phyloP scores from a whole-genome alignment of 2,888 invertebrate species.

The Caenorhabditis drosophilae region DNA sequence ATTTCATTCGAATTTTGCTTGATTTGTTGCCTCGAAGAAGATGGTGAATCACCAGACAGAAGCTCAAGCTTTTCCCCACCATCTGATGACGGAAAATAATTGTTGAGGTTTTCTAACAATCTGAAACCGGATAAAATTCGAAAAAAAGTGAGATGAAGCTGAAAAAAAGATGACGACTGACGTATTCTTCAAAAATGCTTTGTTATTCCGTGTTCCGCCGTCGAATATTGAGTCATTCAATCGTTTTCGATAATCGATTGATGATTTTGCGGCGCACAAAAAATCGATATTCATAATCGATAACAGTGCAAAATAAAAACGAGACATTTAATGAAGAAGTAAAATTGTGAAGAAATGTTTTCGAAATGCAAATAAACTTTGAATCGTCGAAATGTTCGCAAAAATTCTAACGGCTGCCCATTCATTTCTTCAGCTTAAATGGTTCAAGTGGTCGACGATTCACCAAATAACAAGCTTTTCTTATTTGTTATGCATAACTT shows the following conservation, averaged over 20 bases:
- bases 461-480: too few species aligned
- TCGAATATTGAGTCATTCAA: constrained; percentile 27
- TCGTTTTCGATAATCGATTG: constrained; percentile 4
- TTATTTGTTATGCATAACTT: too few species aligned
- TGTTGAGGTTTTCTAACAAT: constrained; percentile 40
- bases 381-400: too few species aligned
- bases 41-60: constrained; percentile 2
- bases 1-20: constrained; percentile 3
- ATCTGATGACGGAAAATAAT: constrained; percentile 23
- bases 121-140: too few species aligned
- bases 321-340: not conserved
- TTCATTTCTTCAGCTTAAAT: too few species aligned
- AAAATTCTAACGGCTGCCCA: too few species aligned
- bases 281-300: not conserved
- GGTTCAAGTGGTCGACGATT: constrained; percentile 21
- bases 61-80: constrained; percentile 2
- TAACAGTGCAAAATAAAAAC: not conserved
- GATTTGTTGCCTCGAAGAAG: not conserved
- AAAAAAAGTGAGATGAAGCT: too few species aligned
- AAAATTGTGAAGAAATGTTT: constrained; percentile 9
- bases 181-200: constrained; percentile 26
- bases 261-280: not conserved
- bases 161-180: not conserved
- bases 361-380: too few species aligned
- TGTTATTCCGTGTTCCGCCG: constrained; percentile 14